Conservation (phyloP, 2,113 vertebrate genomes). For the Circaetus gallicus region DNA sequence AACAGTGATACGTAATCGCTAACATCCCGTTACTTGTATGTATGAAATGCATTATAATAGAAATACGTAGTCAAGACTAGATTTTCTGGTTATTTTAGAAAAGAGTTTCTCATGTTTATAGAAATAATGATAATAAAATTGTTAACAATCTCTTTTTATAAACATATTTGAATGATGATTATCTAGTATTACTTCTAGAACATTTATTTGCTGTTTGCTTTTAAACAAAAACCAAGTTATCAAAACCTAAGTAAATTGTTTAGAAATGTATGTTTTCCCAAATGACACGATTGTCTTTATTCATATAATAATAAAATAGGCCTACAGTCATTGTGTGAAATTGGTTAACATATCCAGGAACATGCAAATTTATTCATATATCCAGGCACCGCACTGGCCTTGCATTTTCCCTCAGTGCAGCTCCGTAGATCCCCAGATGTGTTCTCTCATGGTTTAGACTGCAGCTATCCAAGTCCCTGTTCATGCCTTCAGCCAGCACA, state of each 20-base stretch:
- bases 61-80: neutral
- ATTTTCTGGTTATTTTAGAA: neutral
- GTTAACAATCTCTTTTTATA: neutral
- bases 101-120: neutral
- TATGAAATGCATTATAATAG: fast-evolving
- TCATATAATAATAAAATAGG: neutral
- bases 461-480: neutral
- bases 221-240: neutral
- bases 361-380: neutral
- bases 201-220: neutral
- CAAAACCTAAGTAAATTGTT: neutral
- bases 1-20: neutral
- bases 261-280: neutral
- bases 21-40: fast-evolving
- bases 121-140: neutral
- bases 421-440: neutral
- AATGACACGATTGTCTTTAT: neutral
- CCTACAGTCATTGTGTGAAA: neutral
- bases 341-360: neutral
- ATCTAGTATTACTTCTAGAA: neutral
- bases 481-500: neutral
- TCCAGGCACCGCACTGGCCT: neutral
- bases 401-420: neutral
- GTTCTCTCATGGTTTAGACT: neutral
- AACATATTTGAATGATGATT: neutral